These are phyloP conservation scores for Brienomyrus brachyistius DNA, from an alignment of 2,113 vertebrate genomes.

Conservation along the genomic window DNA sequence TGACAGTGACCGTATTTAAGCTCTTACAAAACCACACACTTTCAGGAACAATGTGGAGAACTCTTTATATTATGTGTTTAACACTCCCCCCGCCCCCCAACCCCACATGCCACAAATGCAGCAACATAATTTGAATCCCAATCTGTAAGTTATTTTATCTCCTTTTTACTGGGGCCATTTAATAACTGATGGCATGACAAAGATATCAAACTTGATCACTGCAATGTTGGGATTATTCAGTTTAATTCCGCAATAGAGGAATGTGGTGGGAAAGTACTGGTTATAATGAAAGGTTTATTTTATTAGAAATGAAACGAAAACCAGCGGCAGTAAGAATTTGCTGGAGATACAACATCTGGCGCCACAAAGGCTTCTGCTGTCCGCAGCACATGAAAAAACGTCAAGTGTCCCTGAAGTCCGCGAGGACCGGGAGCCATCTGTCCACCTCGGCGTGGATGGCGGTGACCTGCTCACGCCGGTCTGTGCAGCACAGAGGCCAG, in stretches of 20 bases:
- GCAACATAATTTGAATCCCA: neutral
- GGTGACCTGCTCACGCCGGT: neutral
- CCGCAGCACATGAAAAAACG: neutral
- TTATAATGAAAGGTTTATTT: neutral
- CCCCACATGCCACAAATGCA: neutral
- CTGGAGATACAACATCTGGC: neutral
- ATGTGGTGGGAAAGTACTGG: neutral
- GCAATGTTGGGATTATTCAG: neutral
- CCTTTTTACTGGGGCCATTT: neutral
- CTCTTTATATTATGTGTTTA: neutral
- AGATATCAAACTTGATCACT: neutral
- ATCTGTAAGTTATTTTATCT: neutral
- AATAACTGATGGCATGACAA: neutral
- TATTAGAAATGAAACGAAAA: neutral
- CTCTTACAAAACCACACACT: neutral
- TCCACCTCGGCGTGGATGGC: neutral
- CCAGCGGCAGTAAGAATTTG: neutral
- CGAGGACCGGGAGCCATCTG: neutral
- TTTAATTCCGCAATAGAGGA: neutral
- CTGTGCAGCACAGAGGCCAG: neutral
- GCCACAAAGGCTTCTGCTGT: neutral
- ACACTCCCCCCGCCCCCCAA: neutral
- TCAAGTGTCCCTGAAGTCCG: neutral
- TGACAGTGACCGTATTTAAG: neutral
- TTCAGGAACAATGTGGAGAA: neutral